phyloP scores from a whole-genome alignment of 2,113 vertebrate genomes.

The Cyanoderma ruficeps region DNA sequence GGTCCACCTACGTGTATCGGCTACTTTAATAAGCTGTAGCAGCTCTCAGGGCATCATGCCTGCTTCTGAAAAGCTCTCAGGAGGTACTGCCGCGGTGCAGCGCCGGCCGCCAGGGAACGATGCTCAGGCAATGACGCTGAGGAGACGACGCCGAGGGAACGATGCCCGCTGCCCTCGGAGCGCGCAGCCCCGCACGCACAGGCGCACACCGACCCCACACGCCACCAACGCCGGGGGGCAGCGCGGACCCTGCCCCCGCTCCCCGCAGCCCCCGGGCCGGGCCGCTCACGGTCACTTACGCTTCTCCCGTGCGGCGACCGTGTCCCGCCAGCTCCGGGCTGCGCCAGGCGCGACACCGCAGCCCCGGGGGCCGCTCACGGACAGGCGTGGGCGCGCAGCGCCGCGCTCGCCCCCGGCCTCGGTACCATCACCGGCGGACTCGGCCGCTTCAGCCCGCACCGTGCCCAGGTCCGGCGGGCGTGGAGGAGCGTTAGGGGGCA shows the following conservation, averaged over 20 bases:
- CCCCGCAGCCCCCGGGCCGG: not conserved
- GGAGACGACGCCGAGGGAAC: not conserved
- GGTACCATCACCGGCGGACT: not conserved
- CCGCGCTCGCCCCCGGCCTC: not conserved
- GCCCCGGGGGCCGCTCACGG: not conserved
- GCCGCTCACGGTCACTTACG: not conserved
- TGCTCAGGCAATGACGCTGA: fast-evolving
- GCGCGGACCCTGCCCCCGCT: not conserved
- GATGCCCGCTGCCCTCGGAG: not conserved
- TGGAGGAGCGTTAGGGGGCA: fast-evolving
- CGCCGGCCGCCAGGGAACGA: not conserved
- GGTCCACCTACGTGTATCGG: fast-evolving
- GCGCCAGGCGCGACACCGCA: not conserved
- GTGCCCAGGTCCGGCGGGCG: not conserved
- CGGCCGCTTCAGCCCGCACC: not conserved
- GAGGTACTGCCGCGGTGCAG: fast-evolving
- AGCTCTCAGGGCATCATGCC: not conserved
- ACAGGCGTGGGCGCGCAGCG: not conserved
- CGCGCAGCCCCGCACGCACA: not conserved
- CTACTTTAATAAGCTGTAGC: fast-evolving
- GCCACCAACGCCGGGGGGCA: not conserved
- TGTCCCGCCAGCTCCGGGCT: not conserved
- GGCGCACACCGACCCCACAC: not conserved
- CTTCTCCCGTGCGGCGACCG: not conserved
- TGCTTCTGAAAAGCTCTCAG: fast-evolving